Evolutionary conservation across 1,140 invertebrate genomes (phyloP).

Genomic region (Drosophila yakuba): DNA sequence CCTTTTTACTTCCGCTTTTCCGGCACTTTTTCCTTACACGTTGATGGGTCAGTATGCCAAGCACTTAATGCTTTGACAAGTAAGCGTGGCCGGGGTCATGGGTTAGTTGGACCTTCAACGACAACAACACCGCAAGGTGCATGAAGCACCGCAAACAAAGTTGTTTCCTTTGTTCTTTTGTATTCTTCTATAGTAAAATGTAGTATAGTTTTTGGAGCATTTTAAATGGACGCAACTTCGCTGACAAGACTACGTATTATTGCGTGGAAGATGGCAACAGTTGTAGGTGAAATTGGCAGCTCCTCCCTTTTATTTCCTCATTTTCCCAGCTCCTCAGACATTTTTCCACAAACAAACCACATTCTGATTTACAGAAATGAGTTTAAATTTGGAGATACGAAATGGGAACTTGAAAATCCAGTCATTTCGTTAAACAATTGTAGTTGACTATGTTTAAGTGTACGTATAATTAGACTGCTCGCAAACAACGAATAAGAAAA

Average conservation of each 20-base stretch:
- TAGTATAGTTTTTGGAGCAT: constrained; percentile 8
- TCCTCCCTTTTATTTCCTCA: constrained; percentile 2
- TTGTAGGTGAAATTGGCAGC: not conserved
- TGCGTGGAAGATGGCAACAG: not conserved
- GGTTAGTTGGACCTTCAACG: constrained; percentile 12
- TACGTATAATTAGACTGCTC: too few species aligned
- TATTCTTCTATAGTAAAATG: not conserved
- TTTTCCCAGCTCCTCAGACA: not conserved
- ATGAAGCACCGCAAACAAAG: constrained; percentile 2
- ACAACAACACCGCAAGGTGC: constrained; percentile 9
- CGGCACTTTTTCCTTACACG: not conserved
- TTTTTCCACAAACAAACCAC: too few species aligned
- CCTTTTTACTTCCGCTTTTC: not conserved
- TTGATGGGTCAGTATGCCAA: constrained; percentile 13
- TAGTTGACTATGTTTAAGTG: too few species aligned
- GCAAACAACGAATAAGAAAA: too few species aligned
- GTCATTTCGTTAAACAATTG: too few species aligned
- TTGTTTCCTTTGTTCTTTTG: not conserved
- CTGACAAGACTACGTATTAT: constrained; percentile 25
- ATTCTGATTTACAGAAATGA: too few species aligned
- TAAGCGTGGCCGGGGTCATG: constrained; percentile 7
- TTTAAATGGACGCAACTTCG: constrained; percentile 36
- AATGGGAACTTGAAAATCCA: too few species aligned
- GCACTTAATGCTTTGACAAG: constrained; percentile 18
- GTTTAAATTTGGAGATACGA: too few species aligned